Base-by-base conservation (phyloP, 2,113 vertebrate genomes). In the Numenius arquata region DNA sequence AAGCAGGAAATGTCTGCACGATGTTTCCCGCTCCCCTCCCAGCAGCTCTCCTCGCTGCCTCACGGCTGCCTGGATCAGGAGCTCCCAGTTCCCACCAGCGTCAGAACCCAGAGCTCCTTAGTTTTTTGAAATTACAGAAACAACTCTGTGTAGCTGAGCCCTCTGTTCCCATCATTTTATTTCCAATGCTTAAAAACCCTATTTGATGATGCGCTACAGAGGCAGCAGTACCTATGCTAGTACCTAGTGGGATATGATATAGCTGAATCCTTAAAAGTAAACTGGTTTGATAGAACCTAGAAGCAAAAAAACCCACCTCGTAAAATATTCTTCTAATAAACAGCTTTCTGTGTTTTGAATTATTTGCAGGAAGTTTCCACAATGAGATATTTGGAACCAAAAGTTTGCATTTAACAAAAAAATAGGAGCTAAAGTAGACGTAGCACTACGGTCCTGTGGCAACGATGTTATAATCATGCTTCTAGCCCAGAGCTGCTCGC, bases 401-500 rank as follows among this genome's bases (percentile, higher is more conserved):
- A 88, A 68, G 5, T 12, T 72, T 58, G 18, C 36, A 16, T 71
- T 10, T 80, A 67, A 63, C 32, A 41, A 81, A 88, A 80, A 90
- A 47, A 19, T 3, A 40, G 41, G 40, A 48, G 26, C 4, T 63
- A 26, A 90, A 63, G 27, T 20, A 52, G 26, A 58, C 14, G 45
- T 19, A 87, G 17, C 5, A 5, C 76, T 73, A 78, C 11, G 8
- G 26, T 85, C 12, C 1, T 12, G 55, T 59, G 70, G 38, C 68
- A 43, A 21, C 12, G 17, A 11, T 41, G 7, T 15, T 58, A 41
- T 11, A 67, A 26, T n/a, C 32, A 20, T 0, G 0, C 30, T 67
- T 58, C 16, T n/a, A 82, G 38, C 17, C 25, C 27, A 40, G 73
- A 79, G 41, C 11, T 43, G 41, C 72, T 79, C 8, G 2, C 81